phyloP scores from a whole-genome alignment of 2,113 vertebrate species.

The Myanophis thanlyinensis region DNA sequence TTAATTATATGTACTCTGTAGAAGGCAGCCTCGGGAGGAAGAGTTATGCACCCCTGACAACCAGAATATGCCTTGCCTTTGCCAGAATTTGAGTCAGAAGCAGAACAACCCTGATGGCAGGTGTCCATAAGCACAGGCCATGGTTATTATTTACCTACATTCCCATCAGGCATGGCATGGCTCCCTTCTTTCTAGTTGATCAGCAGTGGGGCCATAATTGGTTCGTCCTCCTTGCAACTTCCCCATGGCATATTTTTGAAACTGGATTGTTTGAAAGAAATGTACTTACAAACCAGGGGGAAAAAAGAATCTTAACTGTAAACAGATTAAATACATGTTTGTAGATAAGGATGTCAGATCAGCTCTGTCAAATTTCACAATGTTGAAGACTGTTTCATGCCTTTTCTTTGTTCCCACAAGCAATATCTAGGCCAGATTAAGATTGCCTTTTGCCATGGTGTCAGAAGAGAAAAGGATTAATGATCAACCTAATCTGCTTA shows the following conservation, averaged over 20 bases:
- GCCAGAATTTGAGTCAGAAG: neutral
- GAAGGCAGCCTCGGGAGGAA: neutral
- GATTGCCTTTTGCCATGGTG: neutral
- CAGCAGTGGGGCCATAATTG: neutral
- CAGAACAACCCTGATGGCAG: neutral
- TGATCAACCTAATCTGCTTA: neutral
- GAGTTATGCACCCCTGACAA: neutral
- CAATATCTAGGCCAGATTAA: slow-evolving; percentile 10
- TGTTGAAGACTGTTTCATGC: neutral
- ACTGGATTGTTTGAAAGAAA: neutral
- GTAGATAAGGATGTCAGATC: neutral
- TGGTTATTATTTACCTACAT: neutral
- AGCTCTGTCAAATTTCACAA: neutral
- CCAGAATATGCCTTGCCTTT: neutral
- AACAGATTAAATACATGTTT: neutral
- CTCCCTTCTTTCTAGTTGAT: neutral
- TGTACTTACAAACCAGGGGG: neutral
- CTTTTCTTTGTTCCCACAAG: neutral
- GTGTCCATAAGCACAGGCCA: neutral
- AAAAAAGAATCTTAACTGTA: neutral
- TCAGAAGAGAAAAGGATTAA: slow-evolving; percentile 7
- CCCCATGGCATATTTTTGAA: neutral
- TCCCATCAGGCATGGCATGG: neutral
- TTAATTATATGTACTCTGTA: neutral
- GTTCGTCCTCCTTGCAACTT: neutral